A percentile compares a stretch with the other conserved stretches of the same genome.
Evolutionary conservation across 2,888 invertebrate species (phyloP).

Genomic region (Salpingus planirostris): DNA sequence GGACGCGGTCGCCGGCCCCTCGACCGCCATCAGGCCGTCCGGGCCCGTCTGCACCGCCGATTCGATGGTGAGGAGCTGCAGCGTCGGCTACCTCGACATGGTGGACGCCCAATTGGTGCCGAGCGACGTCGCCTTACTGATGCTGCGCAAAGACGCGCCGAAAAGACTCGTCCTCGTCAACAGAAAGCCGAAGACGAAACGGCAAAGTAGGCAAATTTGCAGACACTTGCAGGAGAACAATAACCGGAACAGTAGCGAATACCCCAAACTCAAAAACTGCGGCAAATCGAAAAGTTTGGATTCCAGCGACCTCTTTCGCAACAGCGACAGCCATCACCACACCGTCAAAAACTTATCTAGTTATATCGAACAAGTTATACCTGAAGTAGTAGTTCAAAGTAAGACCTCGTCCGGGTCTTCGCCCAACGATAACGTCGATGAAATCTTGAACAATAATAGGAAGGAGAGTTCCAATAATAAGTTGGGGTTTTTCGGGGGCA

Average conservation of each 20-base stretch:
- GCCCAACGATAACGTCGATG: constrained; percentile 6
- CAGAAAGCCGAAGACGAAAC: constrained; percentile 34
- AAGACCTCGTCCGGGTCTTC: constrained; percentile 15
- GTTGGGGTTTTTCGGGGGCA: constrained; percentile 37
- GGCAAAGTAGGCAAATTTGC: constrained; percentile 22
- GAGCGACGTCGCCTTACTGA: constrained; percentile 62
- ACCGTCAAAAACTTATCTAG: constrained; percentile 17
- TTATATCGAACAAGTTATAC: constrained; percentile 32
- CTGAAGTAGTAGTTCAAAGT: constrained; percentile 25
- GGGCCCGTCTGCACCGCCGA: constrained; percentile 44
- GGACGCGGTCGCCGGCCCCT: constrained; percentile 22
- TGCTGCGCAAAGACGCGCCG: constrained; percentile 66
- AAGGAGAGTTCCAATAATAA: constrained; percentile 13
- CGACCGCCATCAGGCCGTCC: constrained; percentile 20
- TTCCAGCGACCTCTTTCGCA: constrained; percentile 68
- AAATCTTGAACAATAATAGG: constrained; percentile 22
- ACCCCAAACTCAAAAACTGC: constrained; percentile 52
- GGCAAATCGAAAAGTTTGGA: constrained; percentile 79
- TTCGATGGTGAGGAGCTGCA: constrained; percentile 75
- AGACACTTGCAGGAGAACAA: constrained; percentile 17
- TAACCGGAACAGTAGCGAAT: constrained; percentile 27
- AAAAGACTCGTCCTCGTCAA: constrained; percentile 70
- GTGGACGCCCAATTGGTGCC: constrained; percentile 69
- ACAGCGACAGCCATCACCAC: constrained; percentile 40
- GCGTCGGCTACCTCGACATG: constrained; percentile 79